These are phyloP conservation scores for Luidia sarsii DNA, from an alignment of 53 echinoderm and acorn worm genomes.

Conservation along the genomic window DNA sequence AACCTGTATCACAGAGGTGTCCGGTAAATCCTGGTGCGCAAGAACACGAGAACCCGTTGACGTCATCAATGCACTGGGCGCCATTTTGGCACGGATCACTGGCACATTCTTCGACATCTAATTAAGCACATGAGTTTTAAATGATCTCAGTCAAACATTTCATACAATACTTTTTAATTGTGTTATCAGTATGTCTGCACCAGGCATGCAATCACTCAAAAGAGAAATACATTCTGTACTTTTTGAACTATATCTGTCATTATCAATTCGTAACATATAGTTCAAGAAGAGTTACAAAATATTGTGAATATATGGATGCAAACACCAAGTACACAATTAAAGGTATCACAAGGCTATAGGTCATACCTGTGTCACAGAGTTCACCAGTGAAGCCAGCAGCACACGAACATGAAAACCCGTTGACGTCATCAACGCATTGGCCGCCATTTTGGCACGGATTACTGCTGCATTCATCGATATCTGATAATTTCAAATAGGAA, in stretches of 20 bases:
- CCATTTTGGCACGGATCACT: conserved; percentile 1
- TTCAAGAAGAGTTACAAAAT: too few species aligned
- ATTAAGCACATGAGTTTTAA: too few species aligned
- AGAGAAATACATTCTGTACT: too few species aligned
- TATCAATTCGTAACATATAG: too few species aligned
- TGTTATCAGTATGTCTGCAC: too few species aligned
- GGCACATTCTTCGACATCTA: background rate
- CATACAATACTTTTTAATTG: too few species aligned
- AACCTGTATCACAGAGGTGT: background rate
- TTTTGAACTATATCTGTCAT: too few species aligned
- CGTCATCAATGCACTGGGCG: background rate
- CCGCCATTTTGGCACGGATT: conserved; percentile 74
- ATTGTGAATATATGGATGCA: too few species aligned
- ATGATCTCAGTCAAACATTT: too few species aligned
- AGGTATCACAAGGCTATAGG: background rate
- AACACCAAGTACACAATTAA: too few species aligned
- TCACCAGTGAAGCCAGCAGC: background rate
- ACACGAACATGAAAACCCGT: conserved; percentile 10
- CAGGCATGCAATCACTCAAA: too few species aligned
- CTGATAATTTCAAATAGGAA: background rate
- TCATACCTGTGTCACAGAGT: background rate
- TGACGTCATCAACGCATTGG: conserved; percentile 67
- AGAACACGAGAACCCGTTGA: background rate
- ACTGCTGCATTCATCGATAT: conserved; percentile 22
- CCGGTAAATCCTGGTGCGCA: background rate